Base-by-base conservation (phyloP, 2,888 invertebrate species). In the Drosophila fulvimacula region DNA sequence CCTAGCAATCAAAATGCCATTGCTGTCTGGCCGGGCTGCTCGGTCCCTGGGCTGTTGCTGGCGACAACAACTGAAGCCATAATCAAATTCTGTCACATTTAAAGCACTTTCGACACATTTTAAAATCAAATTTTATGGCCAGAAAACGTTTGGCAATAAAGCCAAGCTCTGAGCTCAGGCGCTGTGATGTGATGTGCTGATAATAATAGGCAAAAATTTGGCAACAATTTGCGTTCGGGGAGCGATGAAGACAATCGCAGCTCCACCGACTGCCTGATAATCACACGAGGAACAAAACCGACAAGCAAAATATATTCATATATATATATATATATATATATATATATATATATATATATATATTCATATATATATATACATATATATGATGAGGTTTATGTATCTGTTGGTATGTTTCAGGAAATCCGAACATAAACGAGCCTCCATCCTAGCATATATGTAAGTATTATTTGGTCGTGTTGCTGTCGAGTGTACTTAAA, bases 61-160 rank as follows among this genome's bases (percentile, higher is more conserved):
- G 39, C 38, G 57, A 53, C 44, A 57, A 48, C 49, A 62, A 24
- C 53, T 69, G 55, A 63, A 59, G 51, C 64, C 67, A 63, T 76
- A 82, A 81, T 82, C 78, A 81, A 82, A 85, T 84, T 80, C 76
- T 73, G 82, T 70, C 82, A 73, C 85, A 85, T 74, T 82, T 81
- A 85, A 81, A 82, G 81, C 78, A 76, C 85, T 82, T 82, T 83
- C 84, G 81, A 81, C 83, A 85, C 85, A 84, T 85, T 81, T 81
- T 78, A 82, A 84, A 84, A 85, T 84, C 81, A 79, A 72, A 85
- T 85, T 83, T 85, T 73, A 85, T 79, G 78, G 69, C 78, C 76
- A 73, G 55, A 59, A 69, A 73, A 76, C 69, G 77, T 76, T 73
- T 63, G 66, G 63, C 79, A 56, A 76, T 79, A 79, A 76, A 78